Evolutionary conservation across 2,113 vertebrate species (phyloP).

Genomic region (Oreochromis aureus): DNA sequence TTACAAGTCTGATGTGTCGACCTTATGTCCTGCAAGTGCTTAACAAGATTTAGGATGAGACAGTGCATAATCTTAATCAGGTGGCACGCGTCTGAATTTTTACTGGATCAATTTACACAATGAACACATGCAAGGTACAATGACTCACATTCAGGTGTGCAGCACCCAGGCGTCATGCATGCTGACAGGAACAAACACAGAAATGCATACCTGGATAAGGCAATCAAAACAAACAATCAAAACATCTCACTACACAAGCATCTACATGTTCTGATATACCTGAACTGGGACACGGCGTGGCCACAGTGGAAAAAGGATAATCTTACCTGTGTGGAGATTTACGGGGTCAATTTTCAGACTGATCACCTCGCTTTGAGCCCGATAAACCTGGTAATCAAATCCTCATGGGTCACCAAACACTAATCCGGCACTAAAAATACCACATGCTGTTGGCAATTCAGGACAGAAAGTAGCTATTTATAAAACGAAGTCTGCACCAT

Average conservation of each 20-base stretch:
- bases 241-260: background rate
- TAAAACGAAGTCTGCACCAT: conserved; percentile 2
- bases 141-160: background rate
- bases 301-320: conserved; percentile 27
- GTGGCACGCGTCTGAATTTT: conserved; percentile 9
- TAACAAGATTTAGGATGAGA: conserved; percentile 38
- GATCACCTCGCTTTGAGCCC: conserved; percentile 29
- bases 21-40: background rate
- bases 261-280: background rate
- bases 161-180: background rate
- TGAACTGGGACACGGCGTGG: background rate
- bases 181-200: background rate
- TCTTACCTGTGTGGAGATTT: conserved; percentile 31
- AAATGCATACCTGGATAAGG: background rate
- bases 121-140: background rate
- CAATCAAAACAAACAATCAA: background rate
- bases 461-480: conserved; percentile 18
- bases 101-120: background rate
- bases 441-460: background rate
- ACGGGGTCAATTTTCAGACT: conserved; percentile 36
- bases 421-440: conserved; percentile 52
- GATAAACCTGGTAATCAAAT: conserved; percentile 52
- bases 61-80: conserved; percentile 28
- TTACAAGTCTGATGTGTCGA: background rate
- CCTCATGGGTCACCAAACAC: conserved; percentile 47